Base-by-base conservation (phyloP, 35 echinoderm and acorn worm genomes). In the Patiria miniata region DNA sequence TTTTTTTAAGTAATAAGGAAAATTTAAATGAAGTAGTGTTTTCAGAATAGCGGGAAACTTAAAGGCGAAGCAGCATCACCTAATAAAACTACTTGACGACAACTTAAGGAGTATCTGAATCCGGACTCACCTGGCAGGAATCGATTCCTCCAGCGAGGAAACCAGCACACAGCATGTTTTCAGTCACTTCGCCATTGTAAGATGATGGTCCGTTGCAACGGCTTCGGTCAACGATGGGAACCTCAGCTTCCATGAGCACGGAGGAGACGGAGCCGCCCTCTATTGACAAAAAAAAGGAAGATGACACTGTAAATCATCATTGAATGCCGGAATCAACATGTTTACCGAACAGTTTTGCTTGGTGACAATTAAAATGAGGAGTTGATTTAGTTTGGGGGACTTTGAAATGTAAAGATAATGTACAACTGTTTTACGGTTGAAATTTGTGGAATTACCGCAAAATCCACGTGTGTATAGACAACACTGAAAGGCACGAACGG, bases 141-240 rank as follows among this genome's bases (percentile, higher is more conserved):
- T 87, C 93, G 40, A 52, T 85, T 18, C 83, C 92, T 39, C 87
- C 92, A 12, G 84, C 52, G 6, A 39, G 37, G 14, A 69, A 86
- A 22, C 92, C 92, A 8, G 87, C 92, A 90, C 92, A 94, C 26
- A 94, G 53, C 92, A 94, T 94, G 40, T 90, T 89, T 1, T 90
- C 77, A 7, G 89, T 86, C 12, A 93, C 83, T 0, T 28, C 17
- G 18, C 80, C 42, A 22, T 53, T 2, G 39, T 82, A 82, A 51
- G 42, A 47, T 12, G 42, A 47, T 6, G 47, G 15, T 14, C 1
- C 3, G 26, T 54, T 82, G 80, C 80, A 82, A 9, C 50, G 30
- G 9, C 42, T n/a, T 19, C 7, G 9, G 44, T 82, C 22, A 12
- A 53, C 14, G 39, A 82, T 40, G 80, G 80, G 80, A 54, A 82